Conservation (phyloP, 2,888 invertebrate genomes). For the Heliconius aoede region DNA sequence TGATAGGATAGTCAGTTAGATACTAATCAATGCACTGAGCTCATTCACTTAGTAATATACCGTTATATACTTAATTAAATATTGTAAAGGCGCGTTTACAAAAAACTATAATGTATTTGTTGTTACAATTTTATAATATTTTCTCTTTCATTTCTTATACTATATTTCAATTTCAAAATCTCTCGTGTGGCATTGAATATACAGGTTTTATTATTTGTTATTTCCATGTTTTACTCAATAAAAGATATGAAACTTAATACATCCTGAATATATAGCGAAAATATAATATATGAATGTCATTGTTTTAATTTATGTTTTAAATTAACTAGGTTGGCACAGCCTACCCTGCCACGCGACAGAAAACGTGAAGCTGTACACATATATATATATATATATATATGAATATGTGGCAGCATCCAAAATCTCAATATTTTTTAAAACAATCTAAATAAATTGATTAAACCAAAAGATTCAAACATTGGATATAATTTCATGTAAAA, state of each 20-base stretch:
- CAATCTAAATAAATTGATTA: too few species aligned
- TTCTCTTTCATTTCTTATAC: neutral
- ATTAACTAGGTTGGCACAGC: too few species aligned
- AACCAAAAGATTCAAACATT: neutral
- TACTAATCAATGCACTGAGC: neutral
- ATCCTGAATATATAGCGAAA: neutral
- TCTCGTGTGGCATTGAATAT: neutral
- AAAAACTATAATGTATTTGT: neutral
- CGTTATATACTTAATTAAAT: conserved; percentile 8
- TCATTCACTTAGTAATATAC: neutral
- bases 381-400: too few species aligned
- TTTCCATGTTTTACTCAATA: neutral
- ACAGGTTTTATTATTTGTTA: neutral
- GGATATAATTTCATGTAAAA: neutral
- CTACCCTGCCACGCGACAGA: too few species aligned
- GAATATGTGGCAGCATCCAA: neutral
- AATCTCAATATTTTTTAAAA: neutral
- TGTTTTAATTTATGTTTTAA: too few species aligned
- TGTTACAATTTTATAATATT: neutral
- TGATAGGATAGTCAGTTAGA: neutral
- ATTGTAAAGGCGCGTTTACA: conserved; percentile 15
- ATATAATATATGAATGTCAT: neutral
- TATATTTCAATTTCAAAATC: neutral
- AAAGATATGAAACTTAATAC: too few species aligned
- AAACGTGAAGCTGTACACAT: neutral